Evolutionary conservation across 2,888 invertebrate genomes (phyloP), one percentile per base, ranked within the genome.

Genomic region (Danaus chrysippus): DNA sequence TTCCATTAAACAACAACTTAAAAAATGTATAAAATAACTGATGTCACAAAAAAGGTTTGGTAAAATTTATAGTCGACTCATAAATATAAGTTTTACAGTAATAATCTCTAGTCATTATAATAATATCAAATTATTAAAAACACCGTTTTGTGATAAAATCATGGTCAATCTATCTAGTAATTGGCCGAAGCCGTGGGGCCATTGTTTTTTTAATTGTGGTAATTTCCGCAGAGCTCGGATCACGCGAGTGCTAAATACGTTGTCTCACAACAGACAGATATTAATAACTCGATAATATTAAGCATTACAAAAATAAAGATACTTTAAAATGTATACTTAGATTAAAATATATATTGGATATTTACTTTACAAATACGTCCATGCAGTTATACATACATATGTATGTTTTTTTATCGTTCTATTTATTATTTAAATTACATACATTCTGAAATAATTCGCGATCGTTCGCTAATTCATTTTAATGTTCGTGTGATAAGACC

Each of bases 191-290:
- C 64, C 54, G 52, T 61, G 67, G 73, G 60, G 75, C 76, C 77
- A 74, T 76, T 70, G 73, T 73, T 70, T 65, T 76, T 75, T 74
- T 81, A 79, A 81, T 82, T 77, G 68, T 75, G 64, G 73, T 74
- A 77, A 81, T 82, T 79, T 76, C 74, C 73, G 58, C 15, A 42
- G 62, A 67, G 66, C 61, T 54, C 43, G 43, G 12, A 59, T 42
- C 56, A 59, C 59, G 59, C 63, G 43, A 57, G 44, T 54, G n/a
- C 13, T 43, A 62, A 58, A 11, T 17, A 44, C 23, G 46, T 23
- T 44, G 23, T 23, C 44, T 46, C 44, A 23, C 23, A 1, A 42
- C 11, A 42, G n/a, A 46, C 44, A 11, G 23, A 13, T 23, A 56
- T 17, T 43, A 56, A 17, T 44, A 46, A 13, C 46, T 15, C 23